These are phyloP conservation scores for Blera fallax DNA, from an alignment of 2,888 invertebrate genomes.

Conservation along the genomic window DNA sequence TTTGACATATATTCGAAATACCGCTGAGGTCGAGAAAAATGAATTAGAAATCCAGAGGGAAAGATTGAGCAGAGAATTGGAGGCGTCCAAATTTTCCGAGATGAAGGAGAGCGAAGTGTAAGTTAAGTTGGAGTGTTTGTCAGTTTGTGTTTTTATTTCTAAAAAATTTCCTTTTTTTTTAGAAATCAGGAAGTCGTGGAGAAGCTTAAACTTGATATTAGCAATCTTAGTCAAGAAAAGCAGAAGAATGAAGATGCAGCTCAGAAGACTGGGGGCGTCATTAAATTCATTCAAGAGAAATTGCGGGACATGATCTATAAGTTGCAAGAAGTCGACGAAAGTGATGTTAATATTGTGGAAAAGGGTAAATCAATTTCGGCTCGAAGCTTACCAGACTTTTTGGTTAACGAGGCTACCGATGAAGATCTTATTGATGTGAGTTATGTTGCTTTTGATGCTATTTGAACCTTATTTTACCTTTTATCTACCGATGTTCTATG, in stretches of 20 bases:
- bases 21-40: constrained; percentile 89
- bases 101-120: constrained; percentile 91
- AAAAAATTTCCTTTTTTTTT: constrained; percentile 39
- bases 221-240: constrained; percentile 82
- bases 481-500: too few species aligned
- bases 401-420: constrained; percentile 78
- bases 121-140: too few species aligned
- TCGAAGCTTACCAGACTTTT: constrained; percentile 77
- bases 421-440: constrained; percentile 79
- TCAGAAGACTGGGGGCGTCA: constrained; percentile 77
- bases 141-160: too few species aligned
- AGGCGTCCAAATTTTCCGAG: constrained; percentile 90
- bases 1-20: constrained; percentile 86
- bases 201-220: constrained; percentile 85
- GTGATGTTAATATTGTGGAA: constrained; percentile 76
- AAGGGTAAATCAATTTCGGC: constrained; percentile 76
- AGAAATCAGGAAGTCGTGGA: constrained; percentile 89
- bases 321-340: constrained; percentile 81
- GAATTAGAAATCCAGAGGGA: constrained; percentile 87
- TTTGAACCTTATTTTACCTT: too few species aligned
- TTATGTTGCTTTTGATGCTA: too few species aligned
- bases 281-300: constrained; percentile 79
- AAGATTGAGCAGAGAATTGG: constrained; percentile 86
- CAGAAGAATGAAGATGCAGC: constrained; percentile 80
- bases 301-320: constrained; percentile 81